Base-by-base conservation (phyloP, 92 coral and sea anemone species). In the Porites rus region DNA sequence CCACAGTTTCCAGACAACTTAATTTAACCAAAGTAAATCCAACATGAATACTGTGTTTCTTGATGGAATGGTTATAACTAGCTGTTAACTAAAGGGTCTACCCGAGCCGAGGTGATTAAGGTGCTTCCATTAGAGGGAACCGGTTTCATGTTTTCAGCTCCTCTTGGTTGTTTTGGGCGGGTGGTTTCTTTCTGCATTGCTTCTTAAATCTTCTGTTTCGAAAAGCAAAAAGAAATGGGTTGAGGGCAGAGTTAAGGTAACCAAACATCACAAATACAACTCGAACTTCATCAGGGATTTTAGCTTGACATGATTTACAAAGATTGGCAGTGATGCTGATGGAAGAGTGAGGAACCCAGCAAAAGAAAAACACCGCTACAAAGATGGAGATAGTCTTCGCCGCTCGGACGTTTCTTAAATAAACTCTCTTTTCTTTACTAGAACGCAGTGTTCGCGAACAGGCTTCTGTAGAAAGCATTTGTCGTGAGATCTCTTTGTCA, bases 191-290 rank as follows among this genome's bases (percentile, higher is more conserved):
- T 38, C 46, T 38, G 46, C 46, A 38, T 38, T 38, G 46, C 46
- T 38, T 38, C 46, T 84, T 84, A 81, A 94, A 92, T 18, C 95
- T 84, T 67, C 79, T 88, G 79, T 92, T 94, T 4, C 94, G 91
- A 86, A 94, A 92, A 5, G 97, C 93, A 82, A 92, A 94, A 83
- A 94, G 85, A 79, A 92, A 94, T 1, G 97, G 97, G 22, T 94
- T 94, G 68, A 94, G 79, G 50, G 97, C 97, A 22, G 93, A 89
- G 90, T 94, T 92, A 56, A 94, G 91, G 76, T 94, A 94, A 17
- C 97, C 97, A 10, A 89, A 84, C 97, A 92, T 79, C 31, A 94
- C 76, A n/a, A 94, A 79, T 19, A 93, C 64, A 7, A 80, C 65
- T 61, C 21, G 77, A 2, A 84, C 60, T 13, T 10, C 14, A 9